Base-by-base conservation (phyloP, 2,113 vertebrate genomes). In the Actenoides lindsayi region DNA sequence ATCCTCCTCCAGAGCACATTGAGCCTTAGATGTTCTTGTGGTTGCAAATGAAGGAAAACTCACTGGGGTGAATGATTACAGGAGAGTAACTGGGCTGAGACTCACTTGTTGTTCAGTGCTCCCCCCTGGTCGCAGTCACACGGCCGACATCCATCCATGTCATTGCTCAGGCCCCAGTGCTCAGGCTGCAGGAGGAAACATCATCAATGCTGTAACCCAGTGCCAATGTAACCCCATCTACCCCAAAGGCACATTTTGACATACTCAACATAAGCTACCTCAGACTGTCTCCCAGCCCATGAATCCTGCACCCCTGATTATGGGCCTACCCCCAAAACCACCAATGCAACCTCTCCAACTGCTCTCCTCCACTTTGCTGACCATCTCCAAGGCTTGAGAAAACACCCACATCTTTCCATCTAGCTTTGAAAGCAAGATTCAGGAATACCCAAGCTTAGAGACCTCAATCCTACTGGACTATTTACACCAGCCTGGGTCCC, bases 131-230 rank as follows among this genome's bases (percentile, higher is more conserved):
- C 99, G 25, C 99, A 99, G 96, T 99, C 99, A n/a, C 99, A 99
- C 0, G 99, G 98, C 89, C 99, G 98, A 96, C 99, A 99, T 51
- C 99, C 99, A 2, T 99, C 99, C 97, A 99, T 97, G 94, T 99
- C 99, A 0, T 99, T 99, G 97, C 99, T 99, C 83, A 99, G 98
- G 54, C 99, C 99, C 99, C 99, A 99, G 83, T 99, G 98, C 96
- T 99, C 98, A 56, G 98, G 94, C 99, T 99, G 97, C 23, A 54
- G 87, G 89, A 98, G 25, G 79, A 96, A 95, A 94, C 64, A 93
- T 11, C 71, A 83, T 54, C 63, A 62, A 30, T 10, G 5, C 46
- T 87, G 54, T 88, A 76, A 87, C 11, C 15, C 4, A 7, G 7
- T 11, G n/a, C 33, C 1, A 0, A 41, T 39, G 21, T 48, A 64